Base-by-base conservation (phyloP, 2,797 vertebrate species). In the Rhynchonycteris naso region DNA sequence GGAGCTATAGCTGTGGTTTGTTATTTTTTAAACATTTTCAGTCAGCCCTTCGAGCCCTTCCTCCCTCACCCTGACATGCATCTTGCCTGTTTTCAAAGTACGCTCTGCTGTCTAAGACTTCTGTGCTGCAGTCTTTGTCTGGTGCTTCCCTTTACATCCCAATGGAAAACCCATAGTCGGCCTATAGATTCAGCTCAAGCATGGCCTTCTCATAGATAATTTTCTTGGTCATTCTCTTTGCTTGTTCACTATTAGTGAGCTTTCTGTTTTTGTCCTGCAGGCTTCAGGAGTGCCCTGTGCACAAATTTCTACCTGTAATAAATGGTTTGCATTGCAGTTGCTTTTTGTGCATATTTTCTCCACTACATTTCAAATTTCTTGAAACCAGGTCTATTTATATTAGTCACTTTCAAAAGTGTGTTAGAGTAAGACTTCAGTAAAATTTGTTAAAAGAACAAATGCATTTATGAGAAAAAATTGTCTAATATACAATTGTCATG, bases 361-460 rank as follows among this genome's bases (percentile, higher is more conserved):
- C 10, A 26, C 9, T 33, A 1, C 50, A 26, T 28, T 80, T 83
- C 61, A 91, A 22, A 12, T 15, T 75, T 75, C 56, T 65, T 74
- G 50, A 69, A 21, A 59, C 7, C 4, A 50, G 2, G 9, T 85
- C 21, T 81, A 59, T 82, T 81, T 61, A 7, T 69, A 59, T 56
- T 72, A 63, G 21, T 69, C 63, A 71, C 12, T 61, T 78, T 84
- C 11, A 52, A 65, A 79, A 86, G 15, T 52, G 5, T 2, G 28
- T 80, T 87, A 84, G 94, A 87, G 58, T 72, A 63, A 87, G 19
- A 88, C 47, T 76, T 52, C 5, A 61, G 52, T 71, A 18, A 82
- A 65, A 5, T 90, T 74, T 85, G 5, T 88, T 92, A 82, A 91
- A 95, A 79, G 21, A 74, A 68, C 43, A 90, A 79, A 86, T 80